Evolutionary conservation across 2,797 vertebrate species (phyloP), one percentile per base, ranked within the genome.

Genomic region (Pipistrellus nathusii): DNA sequence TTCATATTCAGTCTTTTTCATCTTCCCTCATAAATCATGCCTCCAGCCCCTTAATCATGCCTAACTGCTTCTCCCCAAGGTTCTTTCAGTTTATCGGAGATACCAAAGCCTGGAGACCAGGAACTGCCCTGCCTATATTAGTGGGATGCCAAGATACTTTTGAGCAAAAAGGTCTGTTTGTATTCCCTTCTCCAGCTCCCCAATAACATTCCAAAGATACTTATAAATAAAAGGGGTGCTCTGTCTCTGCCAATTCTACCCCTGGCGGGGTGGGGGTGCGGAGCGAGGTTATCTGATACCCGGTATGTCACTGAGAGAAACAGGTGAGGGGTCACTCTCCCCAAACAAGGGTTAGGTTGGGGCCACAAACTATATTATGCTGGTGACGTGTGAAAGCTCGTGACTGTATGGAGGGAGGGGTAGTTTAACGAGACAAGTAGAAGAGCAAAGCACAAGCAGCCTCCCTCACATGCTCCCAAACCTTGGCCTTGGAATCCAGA

Each of bases 21-120:
- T 82, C 80, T 92, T 78, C 82, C 57, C 68, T 93, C 71, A 66
- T 85, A 82, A 96, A 72, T 71, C 55, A 73, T 89, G n/a, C 68
- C 64, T 75, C 55, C n/a, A 85, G 48, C 32, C 59, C 32, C 76
- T 83, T 88, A 55, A 41, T 69, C 83, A 73, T 27, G n/a, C 17
- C 72, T 68, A 72, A 89, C 32, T 62, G 51, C n/a, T 72, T 55
- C 53, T 27, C 41, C 38, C 30, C 20, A 41, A 41, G 32, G 93
- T 44, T 51, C 72, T 93, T 64, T 69, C 9, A 8, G 25, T 92
- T 81, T 69, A 77, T 92, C 82, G 46, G 35, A 68, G 59, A 68
- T 13, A 55, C 35, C 38, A 68, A 90, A 93, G 53, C 73, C 83
- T 48, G 27, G 76, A 83, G 68, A 81, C 32, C 27, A 55, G 6